A percentile compares a stretch with the other conserved stretches of the same genome.
Evolutionary conservation across 2,113 vertebrate species (phyloP).

Genomic region (Hemicordylus capensis): DNA sequence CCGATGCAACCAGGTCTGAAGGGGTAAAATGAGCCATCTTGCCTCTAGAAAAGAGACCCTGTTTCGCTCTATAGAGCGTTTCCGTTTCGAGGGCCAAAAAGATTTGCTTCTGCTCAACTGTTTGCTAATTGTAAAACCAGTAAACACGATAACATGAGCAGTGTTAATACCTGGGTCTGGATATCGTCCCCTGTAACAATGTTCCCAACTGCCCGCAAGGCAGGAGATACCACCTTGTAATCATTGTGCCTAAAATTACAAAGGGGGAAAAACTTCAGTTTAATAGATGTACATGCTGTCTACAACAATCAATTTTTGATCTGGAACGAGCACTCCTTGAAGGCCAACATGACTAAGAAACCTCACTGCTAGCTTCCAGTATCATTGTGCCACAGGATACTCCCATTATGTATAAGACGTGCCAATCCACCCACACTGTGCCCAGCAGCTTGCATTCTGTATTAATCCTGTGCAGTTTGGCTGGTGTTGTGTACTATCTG

Average conservation of each 20-base stretch:
- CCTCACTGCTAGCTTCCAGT: background rate
- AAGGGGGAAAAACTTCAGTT: background rate
- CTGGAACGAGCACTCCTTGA: background rate
- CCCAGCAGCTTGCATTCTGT: background rate
- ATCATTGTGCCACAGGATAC: background rate
- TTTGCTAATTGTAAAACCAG: background rate
- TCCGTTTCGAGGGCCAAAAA: too few species aligned
- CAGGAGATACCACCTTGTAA: slow-evolving; percentile 98
- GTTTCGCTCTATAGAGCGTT: too few species aligned
- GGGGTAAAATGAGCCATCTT: background rate
- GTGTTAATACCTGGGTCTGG: slow-evolving; percentile 89
- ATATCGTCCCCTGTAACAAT: slow-evolving; percentile 97
- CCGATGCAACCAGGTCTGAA: background rate
- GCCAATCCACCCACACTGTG: background rate
- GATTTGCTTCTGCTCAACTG: background rate
- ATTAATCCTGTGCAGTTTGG: background rate
- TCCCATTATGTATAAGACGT: background rate
- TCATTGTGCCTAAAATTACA: slow-evolving; percentile 88
- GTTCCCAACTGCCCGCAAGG: slow-evolving; percentile 94
- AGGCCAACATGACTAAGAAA: background rate
- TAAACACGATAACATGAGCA: background rate
- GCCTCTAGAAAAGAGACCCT: background rate
- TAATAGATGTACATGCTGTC: background rate
- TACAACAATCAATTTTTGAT: background rate
- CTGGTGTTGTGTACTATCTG: background rate